Evolutionary conservation across 2,888 invertebrate genomes (phyloP).

Genomic region (Pyrocoelia pectoralis): DNA sequence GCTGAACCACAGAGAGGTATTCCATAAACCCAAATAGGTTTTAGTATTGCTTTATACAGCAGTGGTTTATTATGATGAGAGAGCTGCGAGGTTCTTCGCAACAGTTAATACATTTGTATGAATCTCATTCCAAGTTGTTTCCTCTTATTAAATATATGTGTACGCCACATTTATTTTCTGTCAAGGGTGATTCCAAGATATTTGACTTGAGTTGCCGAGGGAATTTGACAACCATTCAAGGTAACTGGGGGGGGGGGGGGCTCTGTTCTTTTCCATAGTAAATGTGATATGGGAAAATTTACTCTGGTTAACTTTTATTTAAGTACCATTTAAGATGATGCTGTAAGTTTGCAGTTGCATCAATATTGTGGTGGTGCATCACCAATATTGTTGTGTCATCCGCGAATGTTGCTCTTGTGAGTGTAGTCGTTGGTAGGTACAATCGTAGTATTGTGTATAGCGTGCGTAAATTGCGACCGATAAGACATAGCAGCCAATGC

Average conservation of each 20-base stretch:
- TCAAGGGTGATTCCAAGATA: not conserved
- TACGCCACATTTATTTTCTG: not conserved
- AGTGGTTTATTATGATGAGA: not conserved
- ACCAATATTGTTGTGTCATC: no score
- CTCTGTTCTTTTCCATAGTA: not conserved
- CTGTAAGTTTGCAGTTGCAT: no score
- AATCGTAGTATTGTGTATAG: no score
- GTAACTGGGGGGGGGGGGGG: not conserved
- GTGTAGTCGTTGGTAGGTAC: no score
- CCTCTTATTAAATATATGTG: constrained; percentile 4
- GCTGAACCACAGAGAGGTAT: no score
- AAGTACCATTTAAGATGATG: no score
- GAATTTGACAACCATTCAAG: not conserved
- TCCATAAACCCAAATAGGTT: not conserved
- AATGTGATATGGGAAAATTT: not conserved
- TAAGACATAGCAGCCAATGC: no score
- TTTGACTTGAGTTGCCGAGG: not conserved
- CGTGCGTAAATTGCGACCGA: no score
- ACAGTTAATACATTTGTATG: not conserved
- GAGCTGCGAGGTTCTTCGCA: not conserved
- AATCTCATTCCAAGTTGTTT: not conserved
- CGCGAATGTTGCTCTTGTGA: no score
- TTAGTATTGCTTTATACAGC: not conserved
- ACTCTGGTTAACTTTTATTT: not conserved
- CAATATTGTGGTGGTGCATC: no score